phyloP scores from a whole-genome alignment of 2,113 vertebrate genomes.

The Hippocampus mohnikei region DNA sequence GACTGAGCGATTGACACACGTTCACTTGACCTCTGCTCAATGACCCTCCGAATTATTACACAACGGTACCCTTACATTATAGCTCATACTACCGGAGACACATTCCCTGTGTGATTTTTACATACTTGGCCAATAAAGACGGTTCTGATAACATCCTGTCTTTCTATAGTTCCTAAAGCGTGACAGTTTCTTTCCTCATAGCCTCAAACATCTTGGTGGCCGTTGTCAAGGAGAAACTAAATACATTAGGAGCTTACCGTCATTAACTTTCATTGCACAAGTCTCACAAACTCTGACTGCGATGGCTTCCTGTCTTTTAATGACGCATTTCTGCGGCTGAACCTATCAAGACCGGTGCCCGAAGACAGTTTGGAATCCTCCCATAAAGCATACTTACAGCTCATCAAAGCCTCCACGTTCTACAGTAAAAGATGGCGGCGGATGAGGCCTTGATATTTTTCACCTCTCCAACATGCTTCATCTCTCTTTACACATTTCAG shows the following conservation, averaged over 20 bases:
- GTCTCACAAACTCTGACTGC: neutral
- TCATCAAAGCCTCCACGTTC: neutral
- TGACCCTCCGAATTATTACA: too few relatives aligned
- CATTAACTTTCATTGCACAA: conserved; percentile 3
- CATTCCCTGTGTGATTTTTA: too few relatives aligned
- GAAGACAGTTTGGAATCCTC: neutral
- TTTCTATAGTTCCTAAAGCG: too few relatives aligned
- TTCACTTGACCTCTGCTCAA: too few relatives aligned
- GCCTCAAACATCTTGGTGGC: neutral
- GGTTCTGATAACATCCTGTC: too few relatives aligned
- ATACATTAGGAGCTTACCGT: neutral
- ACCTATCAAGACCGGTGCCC: neutral
- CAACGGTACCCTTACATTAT: too few relatives aligned
- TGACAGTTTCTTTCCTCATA: too few relatives aligned
- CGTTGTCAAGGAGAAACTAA: neutral
- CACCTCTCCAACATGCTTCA: neutral
- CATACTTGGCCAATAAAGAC: too few relatives aligned
- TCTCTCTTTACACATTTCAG: conserved; percentile 5
- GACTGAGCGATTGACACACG: too few relatives aligned
- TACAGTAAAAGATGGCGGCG: neutral
- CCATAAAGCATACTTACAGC: neutral
- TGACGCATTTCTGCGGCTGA: neutral
- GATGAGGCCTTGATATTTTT: neutral
- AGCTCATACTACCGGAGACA: too few relatives aligned
- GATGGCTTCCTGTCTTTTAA: conserved; percentile 2